Conservation (phyloP, 2,888 invertebrate genomes). For the Aspidiotus rigidus region DNA sequence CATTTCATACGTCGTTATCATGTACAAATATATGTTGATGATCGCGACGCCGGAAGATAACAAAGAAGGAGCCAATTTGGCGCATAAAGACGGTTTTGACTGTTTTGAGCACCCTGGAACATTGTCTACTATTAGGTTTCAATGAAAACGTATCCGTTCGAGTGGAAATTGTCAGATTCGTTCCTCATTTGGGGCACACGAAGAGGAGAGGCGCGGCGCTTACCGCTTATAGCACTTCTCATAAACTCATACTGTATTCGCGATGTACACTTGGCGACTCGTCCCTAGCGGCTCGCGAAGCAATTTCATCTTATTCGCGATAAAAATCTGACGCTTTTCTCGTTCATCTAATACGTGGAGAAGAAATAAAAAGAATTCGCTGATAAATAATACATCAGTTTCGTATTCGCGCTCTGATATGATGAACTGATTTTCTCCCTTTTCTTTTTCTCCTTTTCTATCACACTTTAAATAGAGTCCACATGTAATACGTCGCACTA, state of each 20-base stretch:
- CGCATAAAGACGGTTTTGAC: constrained; percentile 31
- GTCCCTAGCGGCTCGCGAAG: not conserved
- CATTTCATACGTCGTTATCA: too few relatives aligned
- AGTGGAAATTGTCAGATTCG: constrained; percentile 30
- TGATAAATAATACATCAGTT: constrained; percentile 30
- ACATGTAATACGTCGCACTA: too few relatives aligned
- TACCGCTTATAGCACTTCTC: not conserved
- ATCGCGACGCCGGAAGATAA: constrained; percentile 23
- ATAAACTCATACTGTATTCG: not conserved
- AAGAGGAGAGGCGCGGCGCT: too few relatives aligned
- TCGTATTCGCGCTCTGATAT: too few relatives aligned
- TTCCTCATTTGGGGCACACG: not conserved
- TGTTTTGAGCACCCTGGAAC: constrained; percentile 16
- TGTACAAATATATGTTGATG: too few relatives aligned
- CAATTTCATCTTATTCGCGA: constrained; percentile 22
- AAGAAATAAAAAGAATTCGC: constrained; percentile 7
- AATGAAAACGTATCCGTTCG: constrained; percentile 19
- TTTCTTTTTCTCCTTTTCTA: too few relatives aligned
- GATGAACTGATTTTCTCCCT: too few relatives aligned
- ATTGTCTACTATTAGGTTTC: constrained; percentile 14
- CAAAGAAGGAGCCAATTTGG: constrained; percentile 32
- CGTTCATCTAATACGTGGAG: constrained; percentile 12
- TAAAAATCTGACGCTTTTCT: constrained; percentile 25
- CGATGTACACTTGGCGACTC: not conserved
- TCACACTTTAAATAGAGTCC: too few relatives aligned